Conservation (phyloP, 2,888 invertebrate genomes). For the Hylaea fasciaria region DNA sequence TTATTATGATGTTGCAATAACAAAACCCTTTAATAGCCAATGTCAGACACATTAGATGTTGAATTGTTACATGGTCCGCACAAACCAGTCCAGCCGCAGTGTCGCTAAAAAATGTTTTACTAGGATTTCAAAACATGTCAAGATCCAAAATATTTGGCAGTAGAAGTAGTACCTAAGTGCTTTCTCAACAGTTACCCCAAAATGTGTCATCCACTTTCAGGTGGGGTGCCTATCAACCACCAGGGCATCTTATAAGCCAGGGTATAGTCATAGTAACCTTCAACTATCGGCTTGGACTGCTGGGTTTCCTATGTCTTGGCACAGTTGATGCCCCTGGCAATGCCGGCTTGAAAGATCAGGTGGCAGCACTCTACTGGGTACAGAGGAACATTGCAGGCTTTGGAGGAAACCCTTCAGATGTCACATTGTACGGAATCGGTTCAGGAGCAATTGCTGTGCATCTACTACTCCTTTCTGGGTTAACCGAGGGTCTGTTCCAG, state of each 20-base stretch:
- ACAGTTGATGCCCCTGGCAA: constrained; percentile 67
- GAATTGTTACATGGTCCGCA: too few species aligned
- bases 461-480: constrained; percentile 64
- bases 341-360: constrained; percentile 75
- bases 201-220: constrained; percentile 51
- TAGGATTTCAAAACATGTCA: too few species aligned
- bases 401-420: constrained; percentile 68
- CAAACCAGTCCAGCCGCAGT: too few species aligned
- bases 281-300: constrained; percentile 72
- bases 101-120: too few species aligned
- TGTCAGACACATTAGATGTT: too few species aligned
- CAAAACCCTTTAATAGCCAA: too few species aligned
- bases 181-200: too few species aligned
- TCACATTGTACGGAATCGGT: constrained; percentile 72
- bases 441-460: constrained; percentile 71
- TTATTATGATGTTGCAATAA: too few species aligned
- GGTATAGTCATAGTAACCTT: constrained; percentile 69
- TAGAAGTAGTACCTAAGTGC: too few species aligned
- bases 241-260: constrained; percentile 55
- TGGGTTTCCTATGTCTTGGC: constrained; percentile 76
- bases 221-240: constrained; percentile 67
- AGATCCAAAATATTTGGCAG: too few species aligned
- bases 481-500: constrained; percentile 63
- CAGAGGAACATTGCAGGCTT: constrained; percentile 71
- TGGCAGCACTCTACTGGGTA: constrained; percentile 76